Conservation (phyloP, 2,888 invertebrate genomes). For the Melieria crassipennis region DNA sequence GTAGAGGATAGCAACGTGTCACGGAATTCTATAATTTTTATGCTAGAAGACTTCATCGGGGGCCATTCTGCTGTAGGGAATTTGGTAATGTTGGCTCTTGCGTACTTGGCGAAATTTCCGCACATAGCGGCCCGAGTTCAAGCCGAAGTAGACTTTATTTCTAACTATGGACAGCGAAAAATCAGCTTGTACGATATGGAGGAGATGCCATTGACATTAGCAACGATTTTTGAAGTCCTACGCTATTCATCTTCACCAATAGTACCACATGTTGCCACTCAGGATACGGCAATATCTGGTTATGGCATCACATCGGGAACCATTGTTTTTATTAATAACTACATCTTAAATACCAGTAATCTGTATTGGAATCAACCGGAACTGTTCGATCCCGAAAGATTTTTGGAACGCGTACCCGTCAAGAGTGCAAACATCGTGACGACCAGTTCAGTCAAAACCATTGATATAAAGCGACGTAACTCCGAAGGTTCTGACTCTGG, state of each 20-base stretch:
- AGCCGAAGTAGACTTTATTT: constrained; percentile 73
- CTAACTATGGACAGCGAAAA: constrained; percentile 67
- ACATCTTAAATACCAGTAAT: constrained; percentile 78
- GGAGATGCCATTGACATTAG: constrained; percentile 82
- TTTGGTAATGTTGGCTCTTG: constrained; percentile 79
- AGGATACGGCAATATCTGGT: constrained; percentile 77
- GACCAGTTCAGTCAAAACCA: not conserved
- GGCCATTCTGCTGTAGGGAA: constrained; percentile 91
- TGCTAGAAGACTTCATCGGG: constrained; percentile 87
- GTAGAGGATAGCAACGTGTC: constrained; percentile 73
- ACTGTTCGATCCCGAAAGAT: constrained; percentile 80
- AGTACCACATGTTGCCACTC: constrained; percentile 88
- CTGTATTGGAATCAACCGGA: constrained; percentile 79
- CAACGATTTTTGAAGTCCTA: constrained; percentile 81
- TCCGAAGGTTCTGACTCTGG: constrained; percentile 69
- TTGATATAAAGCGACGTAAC: constrained; percentile 53
- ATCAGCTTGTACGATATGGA: constrained; percentile 75
- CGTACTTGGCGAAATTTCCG: constrained; percentile 75
- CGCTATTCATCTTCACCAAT: constrained; percentile 86
- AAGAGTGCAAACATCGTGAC: not conserved
- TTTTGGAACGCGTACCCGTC: constrained; percentile 68
- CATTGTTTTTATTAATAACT: constrained; percentile 85
- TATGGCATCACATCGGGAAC: constrained; percentile 80
- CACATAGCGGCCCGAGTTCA: constrained; percentile 74
- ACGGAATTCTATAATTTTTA: constrained; percentile 82